These are phyloP conservation scores for Dryas iulia DNA, from an alignment of 1,140 invertebrate genomes.

Conservation along the genomic window DNA sequence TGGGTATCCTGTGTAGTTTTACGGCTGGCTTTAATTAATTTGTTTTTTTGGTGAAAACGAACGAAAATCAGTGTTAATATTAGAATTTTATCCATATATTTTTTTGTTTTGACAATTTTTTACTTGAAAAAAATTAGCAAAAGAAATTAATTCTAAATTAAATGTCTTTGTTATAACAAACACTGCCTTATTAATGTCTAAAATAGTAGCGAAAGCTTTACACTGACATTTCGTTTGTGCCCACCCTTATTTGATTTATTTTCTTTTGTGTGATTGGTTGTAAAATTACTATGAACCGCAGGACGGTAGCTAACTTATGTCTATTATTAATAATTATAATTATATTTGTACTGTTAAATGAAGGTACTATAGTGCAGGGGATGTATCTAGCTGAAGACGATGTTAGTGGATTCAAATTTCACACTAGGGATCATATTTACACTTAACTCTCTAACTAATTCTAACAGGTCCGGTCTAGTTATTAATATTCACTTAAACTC, in stretches of 20 bases:
- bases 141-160: too few species aligned
- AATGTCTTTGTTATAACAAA: too few species aligned
- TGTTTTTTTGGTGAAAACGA: not conserved
- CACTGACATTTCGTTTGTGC: not conserved
- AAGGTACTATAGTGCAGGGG: not conserved
- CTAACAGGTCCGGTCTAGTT: too few species aligned
- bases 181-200: too few species aligned
- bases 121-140: too few species aligned
- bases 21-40: constrained; percentile 53
- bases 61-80: not conserved
- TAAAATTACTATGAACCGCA: constrained; percentile 15
- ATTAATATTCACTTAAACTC: too few species aligned
- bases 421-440: too few species aligned
- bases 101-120: too few species aligned
- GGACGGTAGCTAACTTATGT: constrained; percentile 9
- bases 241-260: not conserved
- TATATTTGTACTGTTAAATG: not conserved
- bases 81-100: too few species aligned
- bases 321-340: not conserved
- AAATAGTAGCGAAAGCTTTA: too few species aligned
- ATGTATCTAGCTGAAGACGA: not conserved
- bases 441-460: too few species aligned
- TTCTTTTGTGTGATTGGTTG: constrained; percentile 11
- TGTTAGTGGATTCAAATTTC: not conserved
- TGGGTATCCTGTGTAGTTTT: constrained; percentile 64